Conservation (phyloP, 2,113 vertebrate genomes). For the Danionella cerebrum region DNA sequence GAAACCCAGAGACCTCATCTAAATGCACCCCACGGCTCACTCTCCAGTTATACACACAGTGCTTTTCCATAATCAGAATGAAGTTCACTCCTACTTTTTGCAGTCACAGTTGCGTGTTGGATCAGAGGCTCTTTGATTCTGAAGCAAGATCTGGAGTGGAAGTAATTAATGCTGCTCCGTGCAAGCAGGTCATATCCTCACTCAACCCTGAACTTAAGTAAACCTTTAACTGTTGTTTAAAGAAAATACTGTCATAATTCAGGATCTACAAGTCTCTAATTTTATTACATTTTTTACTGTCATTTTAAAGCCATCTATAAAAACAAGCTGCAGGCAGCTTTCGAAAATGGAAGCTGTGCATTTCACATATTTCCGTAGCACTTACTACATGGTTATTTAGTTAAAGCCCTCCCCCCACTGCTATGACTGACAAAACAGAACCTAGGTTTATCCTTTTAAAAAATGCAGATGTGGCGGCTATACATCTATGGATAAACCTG, state of each 20-base stretch:
- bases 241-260: constrained; percentile 7
- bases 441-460: no score
- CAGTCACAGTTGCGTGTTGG: constrained; percentile 8
- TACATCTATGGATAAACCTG: no score
- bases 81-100: constrained; percentile 20
- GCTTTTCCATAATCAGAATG: not conserved
- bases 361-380: no score
- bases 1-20: constrained; percentile 6
- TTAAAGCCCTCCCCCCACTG: no score
- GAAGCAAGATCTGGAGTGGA: constrained; percentile 10
- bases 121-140: constrained; percentile 23
- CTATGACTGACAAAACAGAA: no score
- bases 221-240: constrained; percentile 20
- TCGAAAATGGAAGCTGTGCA: no score
- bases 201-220: constrained; percentile 44
- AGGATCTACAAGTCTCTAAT: not conserved
- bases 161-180: constrained; percentile 46
- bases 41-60: not conserved
- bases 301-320: no score
- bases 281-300: no score
- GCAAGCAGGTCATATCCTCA: constrained; percentile 13
- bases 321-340: no score
- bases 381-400: no score
- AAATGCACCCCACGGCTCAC: not conserved
- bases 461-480: no score